Percentiles rank a stretch among this genome's conserved stretches.
These are phyloP conservation scores for Gari tellinella DNA, from an alignment of 2,888 invertebrate species.

Conservation along the genomic window DNA sequence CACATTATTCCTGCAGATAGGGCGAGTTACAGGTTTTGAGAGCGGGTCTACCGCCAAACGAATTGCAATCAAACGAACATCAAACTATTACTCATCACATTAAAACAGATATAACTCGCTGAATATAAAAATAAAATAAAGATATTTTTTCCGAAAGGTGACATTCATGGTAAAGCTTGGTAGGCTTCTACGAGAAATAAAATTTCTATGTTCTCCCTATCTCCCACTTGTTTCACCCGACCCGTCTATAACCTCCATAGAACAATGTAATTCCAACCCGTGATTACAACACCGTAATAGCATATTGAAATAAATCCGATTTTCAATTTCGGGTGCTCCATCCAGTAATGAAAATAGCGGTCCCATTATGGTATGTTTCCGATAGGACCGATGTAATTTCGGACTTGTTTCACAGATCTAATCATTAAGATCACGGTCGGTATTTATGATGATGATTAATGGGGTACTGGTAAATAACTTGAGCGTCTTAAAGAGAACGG, in stretches of 20 bases:
- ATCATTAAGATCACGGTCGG: background rate
- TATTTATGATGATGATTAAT: conserved; percentile 12
- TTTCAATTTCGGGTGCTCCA: conserved; percentile 21
- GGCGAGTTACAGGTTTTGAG: background rate
- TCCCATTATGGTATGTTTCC: conserved; percentile 24
- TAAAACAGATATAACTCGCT: background rate
- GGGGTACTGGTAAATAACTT: conserved; percentile 7
- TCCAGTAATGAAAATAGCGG: conserved; percentile 24
- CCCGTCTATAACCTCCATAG: too few species aligned
- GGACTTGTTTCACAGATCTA: conserved; percentile 13
- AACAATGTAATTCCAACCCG: conserved; percentile 3
- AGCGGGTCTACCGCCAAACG: background rate
- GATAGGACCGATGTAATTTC: conserved; percentile 13
- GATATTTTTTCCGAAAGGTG: conserved; percentile 25
- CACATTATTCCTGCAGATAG: conserved; percentile 5
- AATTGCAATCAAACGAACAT: conserved; percentile 4
- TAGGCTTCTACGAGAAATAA: conserved; percentile 33
- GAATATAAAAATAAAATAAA: conserved; percentile 40
- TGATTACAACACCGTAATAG: conserved; percentile 7
- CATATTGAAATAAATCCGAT: conserved; percentile 5
- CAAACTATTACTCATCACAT: conserved; percentile 9
- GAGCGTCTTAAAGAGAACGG: background rate
- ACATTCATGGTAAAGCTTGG: conserved; percentile 29
- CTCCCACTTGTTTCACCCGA: too few species aligned
- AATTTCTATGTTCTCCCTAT: background rate